These are phyloP conservation scores for Pipistrellus pipistrellus DNA, from an alignment of 2,797 vertebrate species.

Conservation along the genomic window DNA sequence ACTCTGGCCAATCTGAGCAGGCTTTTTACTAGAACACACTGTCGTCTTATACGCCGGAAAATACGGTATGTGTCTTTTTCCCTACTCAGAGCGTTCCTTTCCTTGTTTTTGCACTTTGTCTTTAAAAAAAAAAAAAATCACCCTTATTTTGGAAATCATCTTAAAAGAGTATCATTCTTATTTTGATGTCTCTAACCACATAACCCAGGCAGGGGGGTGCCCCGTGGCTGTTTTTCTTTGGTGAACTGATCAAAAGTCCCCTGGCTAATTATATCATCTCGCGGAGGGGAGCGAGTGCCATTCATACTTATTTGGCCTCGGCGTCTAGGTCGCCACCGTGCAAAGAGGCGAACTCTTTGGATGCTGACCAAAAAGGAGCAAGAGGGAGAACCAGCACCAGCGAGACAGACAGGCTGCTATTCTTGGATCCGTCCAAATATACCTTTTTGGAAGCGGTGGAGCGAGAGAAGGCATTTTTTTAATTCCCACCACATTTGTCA, in stretches of 20 bases:
- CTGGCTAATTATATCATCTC: slow-evolving; percentile 86
- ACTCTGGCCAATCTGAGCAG: too few relatives aligned
- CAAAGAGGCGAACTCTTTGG: slow-evolving; percentile 78
- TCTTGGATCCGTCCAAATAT: slow-evolving; percentile 77
- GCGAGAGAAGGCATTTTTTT: slow-evolving; percentile 46
- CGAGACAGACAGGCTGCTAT: slow-evolving; percentile 75
- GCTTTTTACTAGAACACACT: too few relatives aligned
- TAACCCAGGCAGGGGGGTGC: slow-evolving; percentile 56
- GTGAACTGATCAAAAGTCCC: slow-evolving; percentile 82
- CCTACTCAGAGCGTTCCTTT: not conserved
- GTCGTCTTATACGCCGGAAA: too few relatives aligned
- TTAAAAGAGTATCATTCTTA: not conserved
- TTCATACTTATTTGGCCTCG: slow-evolving; percentile 76
- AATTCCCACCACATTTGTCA: slow-evolving; percentile 67
- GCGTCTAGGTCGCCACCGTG: not conserved
- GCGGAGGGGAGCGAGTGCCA: slow-evolving; percentile 71
- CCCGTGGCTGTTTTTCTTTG: slow-evolving; percentile 77
- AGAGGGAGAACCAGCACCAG: not conserved
- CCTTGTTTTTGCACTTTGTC: not conserved
- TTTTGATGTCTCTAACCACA: slow-evolving; percentile 77
- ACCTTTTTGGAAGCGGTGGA: slow-evolving; percentile 79
- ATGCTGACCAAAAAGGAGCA: slow-evolving; percentile 78
- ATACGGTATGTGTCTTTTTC: not conserved
- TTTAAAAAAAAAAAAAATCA: not conserved
- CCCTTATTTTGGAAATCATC: slow-evolving; percentile 32